Conservation (phyloP, 2,888 invertebrate species). For the Drosophila meridionalis region DNA sequence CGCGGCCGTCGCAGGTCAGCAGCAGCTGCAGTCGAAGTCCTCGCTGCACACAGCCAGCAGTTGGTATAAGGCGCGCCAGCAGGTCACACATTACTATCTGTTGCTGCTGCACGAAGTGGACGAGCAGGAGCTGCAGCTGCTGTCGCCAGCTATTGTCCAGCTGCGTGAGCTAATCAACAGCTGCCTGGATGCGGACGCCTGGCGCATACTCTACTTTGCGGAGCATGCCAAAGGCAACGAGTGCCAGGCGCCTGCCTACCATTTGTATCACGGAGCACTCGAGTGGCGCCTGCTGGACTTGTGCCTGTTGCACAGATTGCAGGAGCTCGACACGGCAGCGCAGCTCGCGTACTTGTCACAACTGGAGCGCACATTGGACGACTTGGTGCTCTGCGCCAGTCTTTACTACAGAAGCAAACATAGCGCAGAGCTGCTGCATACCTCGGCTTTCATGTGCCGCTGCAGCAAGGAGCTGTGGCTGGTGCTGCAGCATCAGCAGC, state of each 20-base stretch:
- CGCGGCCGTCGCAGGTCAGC: conserved; percentile 62
- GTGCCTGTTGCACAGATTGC: conserved; percentile 60
- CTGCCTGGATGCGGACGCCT: conserved; percentile 65
- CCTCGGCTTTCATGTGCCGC: conserved; percentile 86
- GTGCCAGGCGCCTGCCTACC: conserved; percentile 82
- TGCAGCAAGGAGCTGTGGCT: conserved; percentile 88
- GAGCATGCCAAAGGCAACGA: conserved; percentile 82
- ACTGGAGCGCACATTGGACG: conserved; percentile 69
- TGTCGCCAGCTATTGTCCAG: conserved; percentile 51
- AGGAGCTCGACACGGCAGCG: not conserved
- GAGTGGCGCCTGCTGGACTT: conserved; percentile 84
- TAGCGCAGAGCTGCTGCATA: conserved; percentile 84
- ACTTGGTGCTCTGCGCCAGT: conserved; percentile 72
- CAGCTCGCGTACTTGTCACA: conserved; percentile 51
- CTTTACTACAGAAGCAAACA: conserved; percentile 81
- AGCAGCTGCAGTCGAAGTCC: conserved; percentile 42
- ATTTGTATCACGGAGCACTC: conserved; percentile 83
- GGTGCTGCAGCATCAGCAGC: conserved; percentile 85
- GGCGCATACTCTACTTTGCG: conserved; percentile 79
- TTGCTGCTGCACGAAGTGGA: conserved; percentile 62
- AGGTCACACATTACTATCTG: conserved; percentile 79
- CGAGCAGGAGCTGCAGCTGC: conserved; percentile 40
- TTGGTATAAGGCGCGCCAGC: conserved; percentile 71
- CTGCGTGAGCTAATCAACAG: conserved; percentile 74
- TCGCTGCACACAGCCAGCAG: conserved; percentile 19